Conservation (phyloP, 2,797 vertebrate species). For the Xerus rutilus region DNA sequence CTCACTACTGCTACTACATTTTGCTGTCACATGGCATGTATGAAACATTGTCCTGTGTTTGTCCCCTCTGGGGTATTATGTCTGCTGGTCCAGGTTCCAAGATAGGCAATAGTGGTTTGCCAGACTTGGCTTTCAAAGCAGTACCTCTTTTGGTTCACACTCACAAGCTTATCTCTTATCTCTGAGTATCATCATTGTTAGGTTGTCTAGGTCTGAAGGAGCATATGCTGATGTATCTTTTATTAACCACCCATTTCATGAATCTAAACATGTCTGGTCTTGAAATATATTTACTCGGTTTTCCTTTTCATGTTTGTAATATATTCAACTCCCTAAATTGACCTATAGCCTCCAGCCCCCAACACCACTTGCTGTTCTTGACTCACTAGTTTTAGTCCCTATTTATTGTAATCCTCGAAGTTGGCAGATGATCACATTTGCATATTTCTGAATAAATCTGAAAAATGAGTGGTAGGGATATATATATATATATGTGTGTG, state of each 20-base stretch:
- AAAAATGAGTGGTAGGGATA: background rate
- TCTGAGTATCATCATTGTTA: background rate
- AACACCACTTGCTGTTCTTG: background rate
- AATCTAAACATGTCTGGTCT: background rate
- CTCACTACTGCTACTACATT: background rate
- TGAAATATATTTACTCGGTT: conserved; percentile 19
- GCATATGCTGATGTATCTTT: background rate
- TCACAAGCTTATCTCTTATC: background rate
- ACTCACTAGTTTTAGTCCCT: background rate
- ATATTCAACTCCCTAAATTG: background rate
- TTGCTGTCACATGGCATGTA: background rate
- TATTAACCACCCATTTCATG: background rate
- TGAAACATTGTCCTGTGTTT: background rate
- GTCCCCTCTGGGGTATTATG: background rate
- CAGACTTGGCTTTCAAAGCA: background rate
- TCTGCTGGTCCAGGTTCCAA: background rate
- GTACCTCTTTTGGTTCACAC: background rate
- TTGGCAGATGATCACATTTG: background rate
- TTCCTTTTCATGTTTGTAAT: background rate
- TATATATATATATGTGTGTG: too few species aligned
- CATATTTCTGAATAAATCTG: background rate
- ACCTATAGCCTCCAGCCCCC: background rate
- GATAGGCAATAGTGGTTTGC: background rate
- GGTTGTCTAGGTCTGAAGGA: background rate
- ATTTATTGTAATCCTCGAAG: background rate